Conservation (phyloP, 92 coral and sea anemone species). For the Porites cylindrica region DNA sequence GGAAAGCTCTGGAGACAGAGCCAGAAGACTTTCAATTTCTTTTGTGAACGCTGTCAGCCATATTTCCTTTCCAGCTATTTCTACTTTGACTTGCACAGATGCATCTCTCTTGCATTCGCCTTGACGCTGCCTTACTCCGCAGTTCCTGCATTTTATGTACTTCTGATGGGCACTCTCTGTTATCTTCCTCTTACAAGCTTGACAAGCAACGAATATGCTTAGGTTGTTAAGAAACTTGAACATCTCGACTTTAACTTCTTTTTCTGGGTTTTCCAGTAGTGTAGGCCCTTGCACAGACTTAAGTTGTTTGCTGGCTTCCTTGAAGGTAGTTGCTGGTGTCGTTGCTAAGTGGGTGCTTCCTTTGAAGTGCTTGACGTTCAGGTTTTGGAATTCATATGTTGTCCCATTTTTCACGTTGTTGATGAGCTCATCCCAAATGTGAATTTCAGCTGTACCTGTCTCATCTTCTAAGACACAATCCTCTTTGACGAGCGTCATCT, state of each 20-base stretch:
- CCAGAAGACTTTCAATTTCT: slow-evolving; percentile 45
- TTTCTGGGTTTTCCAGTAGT: slow-evolving; percentile 55
- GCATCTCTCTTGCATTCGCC: slow-evolving; percentile 60
- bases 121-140: slow-evolving; percentile 65
- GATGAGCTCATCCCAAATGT: slow-evolving; percentile 75
- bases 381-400: slow-evolving; percentile 17
- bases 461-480: slow-evolving; percentile 70
- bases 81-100: slow-evolving; percentile 60
- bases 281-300: slow-evolving; percentile 54
- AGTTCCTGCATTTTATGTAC: slow-evolving; percentile 65
- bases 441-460: slow-evolving; percentile 70
- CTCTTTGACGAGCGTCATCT: slow-evolving; percentile 70
- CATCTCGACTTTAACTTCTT: slow-evolving; percentile 29
- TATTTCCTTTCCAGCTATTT: slow-evolving; percentile 59
- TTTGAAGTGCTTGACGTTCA: slow-evolving; percentile 60
- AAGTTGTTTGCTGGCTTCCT: slow-evolving; percentile 40
- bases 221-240: slow-evolving; percentile 62
- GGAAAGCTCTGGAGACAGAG: slow-evolving; percentile 45
- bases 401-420: slow-evolving; percentile 54
- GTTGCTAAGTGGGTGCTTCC: slow-evolving; percentile 66
- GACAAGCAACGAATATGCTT: slow-evolving; percentile 65
- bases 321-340: slow-evolving; percentile 52
- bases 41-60: slow-evolving; percentile 74
- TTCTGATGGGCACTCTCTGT: slow-evolving; percentile 60
- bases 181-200: slow-evolving; percentile 65